Evolutionary conservation across 2,797 vertebrate species (phyloP).

Genomic region (Thamnophis elegans): DNA sequence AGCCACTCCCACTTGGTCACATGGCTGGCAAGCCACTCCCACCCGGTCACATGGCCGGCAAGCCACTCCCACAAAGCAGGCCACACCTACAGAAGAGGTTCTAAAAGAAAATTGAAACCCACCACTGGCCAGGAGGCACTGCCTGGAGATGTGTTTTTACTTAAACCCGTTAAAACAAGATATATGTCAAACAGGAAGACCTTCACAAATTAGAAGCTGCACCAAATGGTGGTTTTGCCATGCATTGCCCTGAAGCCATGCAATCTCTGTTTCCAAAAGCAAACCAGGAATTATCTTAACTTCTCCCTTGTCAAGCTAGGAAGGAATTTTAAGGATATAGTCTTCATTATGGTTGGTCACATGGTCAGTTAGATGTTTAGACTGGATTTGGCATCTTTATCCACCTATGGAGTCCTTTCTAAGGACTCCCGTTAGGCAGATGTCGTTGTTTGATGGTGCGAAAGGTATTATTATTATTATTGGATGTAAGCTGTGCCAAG

Average conservation of each 20-base stretch:
- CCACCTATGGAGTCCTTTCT: neutral
- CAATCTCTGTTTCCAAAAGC: neutral
- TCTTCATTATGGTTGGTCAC: neutral
- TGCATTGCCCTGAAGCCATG: neutral
- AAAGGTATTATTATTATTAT: neutral
- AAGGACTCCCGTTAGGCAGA: neutral
- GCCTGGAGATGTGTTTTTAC: neutral
- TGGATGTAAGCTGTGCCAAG: neutral
- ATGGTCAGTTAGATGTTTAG: neutral
- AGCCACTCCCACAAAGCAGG: no score
- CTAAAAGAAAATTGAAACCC: no score
- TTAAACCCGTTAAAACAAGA: neutral
- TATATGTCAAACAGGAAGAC: neutral
- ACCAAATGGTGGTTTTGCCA: neutral
- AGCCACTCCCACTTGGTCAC: no score
- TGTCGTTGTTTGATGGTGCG: neutral
- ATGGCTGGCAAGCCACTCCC: no score
- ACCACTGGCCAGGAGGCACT: neutral
- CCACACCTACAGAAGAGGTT: no score
- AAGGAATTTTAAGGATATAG: neutral
- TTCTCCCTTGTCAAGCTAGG: constrained; percentile 6
- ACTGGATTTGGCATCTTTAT: neutral
- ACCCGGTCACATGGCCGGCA: no score
- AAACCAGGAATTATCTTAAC: neutral
- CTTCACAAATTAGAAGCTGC: neutral